Percentiles rank a stretch among this genome's conserved stretches.
phyloP scores from a whole-genome alignment of 2,888 invertebrate genomes.

The Eurytoma adleriae region DNA sequence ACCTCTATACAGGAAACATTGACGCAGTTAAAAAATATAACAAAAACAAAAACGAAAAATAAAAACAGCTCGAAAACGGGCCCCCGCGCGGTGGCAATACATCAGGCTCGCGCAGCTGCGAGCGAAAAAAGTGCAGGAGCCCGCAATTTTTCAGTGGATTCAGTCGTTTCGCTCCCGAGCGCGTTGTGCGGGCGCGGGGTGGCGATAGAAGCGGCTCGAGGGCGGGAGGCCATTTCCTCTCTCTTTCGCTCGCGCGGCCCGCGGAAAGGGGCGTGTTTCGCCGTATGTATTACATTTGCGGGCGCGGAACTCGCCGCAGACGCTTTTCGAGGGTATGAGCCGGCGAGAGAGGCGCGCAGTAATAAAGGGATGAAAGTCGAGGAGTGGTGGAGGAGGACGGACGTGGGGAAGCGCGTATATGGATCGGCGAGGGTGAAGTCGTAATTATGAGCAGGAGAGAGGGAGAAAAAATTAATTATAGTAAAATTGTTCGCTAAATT shows the following conservation, averaged over 20 bases:
- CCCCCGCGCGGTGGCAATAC: conserved; percentile 60
- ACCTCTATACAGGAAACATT: no score
- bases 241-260: not conserved
- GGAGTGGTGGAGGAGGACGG: conserved; percentile 47
- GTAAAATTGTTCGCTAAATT: not conserved
- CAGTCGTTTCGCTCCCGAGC: not conserved
- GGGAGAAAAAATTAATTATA: conserved; percentile 14
- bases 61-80: conserved; percentile 57
- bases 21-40: not conserved
- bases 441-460: conserved; percentile 1
- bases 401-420: not conserved
- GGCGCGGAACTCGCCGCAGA: not conserved
- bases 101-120: conserved; percentile 49
- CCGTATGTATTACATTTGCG: conserved; percentile 33
- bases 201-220: conserved; percentile 22
- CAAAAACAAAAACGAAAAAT: conserved; percentile 10
- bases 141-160: conserved; percentile 49
- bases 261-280: conserved; percentile 44
- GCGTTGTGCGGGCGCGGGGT: conserved; percentile 16
- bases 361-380: conserved; percentile 55
- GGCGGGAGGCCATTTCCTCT: conserved; percentile 1
- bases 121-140: conserved; percentile 29
- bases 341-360: conserved; percentile 1
- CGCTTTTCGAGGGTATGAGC: conserved; percentile 46
- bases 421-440: conserved; percentile 24